Base-by-base conservation (phyloP, 2,797 vertebrate species). In the Trematomus bernacchii region DNA sequence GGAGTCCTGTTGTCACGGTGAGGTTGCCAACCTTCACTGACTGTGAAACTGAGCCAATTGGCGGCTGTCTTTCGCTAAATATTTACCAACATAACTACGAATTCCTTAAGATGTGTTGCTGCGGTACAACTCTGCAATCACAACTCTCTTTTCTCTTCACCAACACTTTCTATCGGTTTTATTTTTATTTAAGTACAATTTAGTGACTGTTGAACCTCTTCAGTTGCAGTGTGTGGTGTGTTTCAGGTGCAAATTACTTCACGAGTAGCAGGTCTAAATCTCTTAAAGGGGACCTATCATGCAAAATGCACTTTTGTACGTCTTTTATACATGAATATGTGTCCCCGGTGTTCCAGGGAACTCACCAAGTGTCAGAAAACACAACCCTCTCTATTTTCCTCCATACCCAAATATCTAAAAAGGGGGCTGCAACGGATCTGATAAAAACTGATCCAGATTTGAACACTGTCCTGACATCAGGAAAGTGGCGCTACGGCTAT, bases 21-120 rank as follows among this genome's bases (percentile, higher is more conserved):
- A 47, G 14, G 27, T 46, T 71, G 40, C 48, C 47, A 71, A 52
- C 46, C 68, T 27, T 18, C 21, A 21, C 59, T 14, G 21, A 43
- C 46, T 23, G 30, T 30, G 15, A 14, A 58, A 2, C 47, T 37
- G 13, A 43, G 59, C 6, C 27, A 30, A 42, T 21, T 16, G 27
- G 37, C 21, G 50, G 44, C 30, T 51, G 33, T 11, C 42, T 37
- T 47, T 33, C 15, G 8, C 23, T 33, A 46, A 69, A 42, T 37
- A 18, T 40, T 10, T 46, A 46, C 59, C 10, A 9, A 64, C n/a
- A 51, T 18, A 64, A 3, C 21, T 16, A n/a, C 18, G n/a, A 68
- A 14, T 40, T 44, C 50, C 21, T 27, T 54, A 19, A 44, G 21
- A 66, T 43, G 6, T 37, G 14, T 53, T 42, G 4, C 23, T 48